phyloP scores from a whole-genome alignment of 1,140 invertebrate genomes.

The Calosoma granatense region DNA sequence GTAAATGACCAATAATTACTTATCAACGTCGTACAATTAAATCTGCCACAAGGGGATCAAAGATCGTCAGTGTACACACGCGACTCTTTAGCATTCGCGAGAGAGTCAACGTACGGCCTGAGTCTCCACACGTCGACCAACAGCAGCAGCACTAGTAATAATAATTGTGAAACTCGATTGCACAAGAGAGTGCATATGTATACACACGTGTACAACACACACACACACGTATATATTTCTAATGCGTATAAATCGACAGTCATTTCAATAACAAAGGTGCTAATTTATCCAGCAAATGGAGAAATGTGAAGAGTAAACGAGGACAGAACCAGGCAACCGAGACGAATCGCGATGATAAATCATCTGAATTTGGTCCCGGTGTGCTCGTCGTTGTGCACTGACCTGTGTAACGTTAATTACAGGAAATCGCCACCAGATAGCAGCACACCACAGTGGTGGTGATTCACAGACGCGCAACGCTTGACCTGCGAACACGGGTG shows the following conservation, averaged over 20 bases:
- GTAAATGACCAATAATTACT: no score
- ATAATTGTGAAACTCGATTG: no score
- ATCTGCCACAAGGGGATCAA: no score
- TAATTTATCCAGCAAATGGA: not conserved
- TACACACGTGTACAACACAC: no score
- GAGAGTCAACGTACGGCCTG: no score
- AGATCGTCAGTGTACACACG: no score
- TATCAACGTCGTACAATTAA: no score
- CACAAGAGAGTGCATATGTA: no score
- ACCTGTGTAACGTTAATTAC: slow-evolving; percentile 4
- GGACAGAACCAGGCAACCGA: not conserved
- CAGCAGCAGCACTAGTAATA: no score
- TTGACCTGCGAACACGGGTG: not conserved
- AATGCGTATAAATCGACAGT: not conserved
- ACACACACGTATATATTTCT: not conserved
- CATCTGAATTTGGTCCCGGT: not conserved
- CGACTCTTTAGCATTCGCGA: no score
- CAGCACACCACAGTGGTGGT: not conserved
- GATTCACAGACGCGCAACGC: not conserved
- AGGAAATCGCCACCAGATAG: slow-evolving; percentile 4
- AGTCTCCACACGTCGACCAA: no score
- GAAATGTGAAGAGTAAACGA: not conserved
- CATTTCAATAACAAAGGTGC: slow-evolving; percentile 6
- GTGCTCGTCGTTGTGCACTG: not conserved
- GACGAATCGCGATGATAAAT: slow-evolving; percentile 1